These are phyloP conservation scores for Pempheris klunzingeri DNA, from an alignment of 2,797 vertebrate genomes.

Conservation along the genomic window DNA sequence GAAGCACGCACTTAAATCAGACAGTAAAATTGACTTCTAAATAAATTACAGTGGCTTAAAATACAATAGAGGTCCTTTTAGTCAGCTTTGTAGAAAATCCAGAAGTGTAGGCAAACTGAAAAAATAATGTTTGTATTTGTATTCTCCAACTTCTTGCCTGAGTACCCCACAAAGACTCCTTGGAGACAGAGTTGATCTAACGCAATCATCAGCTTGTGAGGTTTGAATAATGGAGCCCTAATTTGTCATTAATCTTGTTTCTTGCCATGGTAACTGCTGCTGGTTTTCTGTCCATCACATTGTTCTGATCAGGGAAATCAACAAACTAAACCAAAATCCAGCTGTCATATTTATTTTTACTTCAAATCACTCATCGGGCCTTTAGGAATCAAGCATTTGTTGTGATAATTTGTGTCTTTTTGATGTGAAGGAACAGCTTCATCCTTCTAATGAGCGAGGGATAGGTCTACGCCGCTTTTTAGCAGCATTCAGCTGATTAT, in stretches of 20 bases:
- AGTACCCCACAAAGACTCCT: constrained; percentile 17
- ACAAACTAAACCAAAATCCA: constrained; percentile 11
- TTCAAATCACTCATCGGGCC: constrained; percentile 29
- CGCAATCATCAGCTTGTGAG: constrained; percentile 37
- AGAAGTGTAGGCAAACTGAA: neutral
- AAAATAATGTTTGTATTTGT: constrained; percentile 13
- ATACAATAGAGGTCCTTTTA: constrained; percentile 40
- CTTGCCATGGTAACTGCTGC: constrained; percentile 24
- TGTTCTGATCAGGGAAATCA: constrained; percentile 13
- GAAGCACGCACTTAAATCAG: constrained; percentile 68
- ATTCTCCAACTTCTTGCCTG: neutral
- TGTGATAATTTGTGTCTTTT: neutral
- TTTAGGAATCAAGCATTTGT: neutral
- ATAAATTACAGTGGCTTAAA: constrained; percentile 69
- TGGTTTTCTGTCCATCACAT: constrained; percentile 17
- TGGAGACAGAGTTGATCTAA: constrained; percentile 42
- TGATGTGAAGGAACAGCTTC: neutral
- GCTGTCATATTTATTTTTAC: constrained; percentile 9
- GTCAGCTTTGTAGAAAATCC: constrained; percentile 37
- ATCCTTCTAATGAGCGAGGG: too few relatives aligned
- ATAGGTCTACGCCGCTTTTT: too few relatives aligned
- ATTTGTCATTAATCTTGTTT: constrained; percentile 61
- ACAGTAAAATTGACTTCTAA: constrained; percentile 71
- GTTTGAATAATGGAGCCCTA: constrained; percentile 47
- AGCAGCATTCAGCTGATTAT: too few relatives aligned